Conservation (phyloP, 1,140 invertebrate species). For the Drosophila lowei region DNA sequence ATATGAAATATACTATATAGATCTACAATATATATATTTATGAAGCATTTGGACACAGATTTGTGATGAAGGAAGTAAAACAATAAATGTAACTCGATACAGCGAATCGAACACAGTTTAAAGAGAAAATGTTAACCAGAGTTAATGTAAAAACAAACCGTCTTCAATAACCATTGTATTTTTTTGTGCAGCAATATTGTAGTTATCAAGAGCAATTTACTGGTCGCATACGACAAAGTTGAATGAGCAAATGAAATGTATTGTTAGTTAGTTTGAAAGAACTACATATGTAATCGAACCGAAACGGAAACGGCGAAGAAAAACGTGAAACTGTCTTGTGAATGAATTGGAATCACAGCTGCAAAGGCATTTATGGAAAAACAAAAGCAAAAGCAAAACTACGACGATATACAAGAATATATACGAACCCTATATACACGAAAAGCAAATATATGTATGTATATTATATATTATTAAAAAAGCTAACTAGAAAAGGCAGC, state of each 20-base stretch:
- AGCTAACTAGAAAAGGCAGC: conserved; percentile 66
- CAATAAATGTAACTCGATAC: conserved; percentile 79
- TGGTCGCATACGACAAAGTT: conserved; percentile 57
- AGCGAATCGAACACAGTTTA: conserved; percentile 69
- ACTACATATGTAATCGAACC: conserved; percentile 44
- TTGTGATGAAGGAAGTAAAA: conserved; percentile 59
- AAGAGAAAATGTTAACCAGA: conserved; percentile 45
- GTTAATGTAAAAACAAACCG: conserved; percentile 59
- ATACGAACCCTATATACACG: conserved; percentile 38
- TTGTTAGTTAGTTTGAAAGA: conserved; percentile 65
- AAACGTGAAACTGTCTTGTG: conserved; percentile 43
- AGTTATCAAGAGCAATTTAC: conserved; percentile 38
- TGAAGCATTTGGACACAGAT: conserved; percentile 45
- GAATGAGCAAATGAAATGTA: conserved; percentile 47
- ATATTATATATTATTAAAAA: conserved; percentile 51
- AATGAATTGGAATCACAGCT: conserved; percentile 63
- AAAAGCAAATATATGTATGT: conserved; percentile 25
- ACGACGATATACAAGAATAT: conserved; percentile 44
- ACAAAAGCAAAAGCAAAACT: conserved; percentile 37
- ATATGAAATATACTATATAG: conserved; percentile 36
- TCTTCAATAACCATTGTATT: conserved; percentile 59
- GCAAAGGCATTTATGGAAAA: conserved; percentile 71
- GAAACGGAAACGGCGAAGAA: conserved; percentile 19
- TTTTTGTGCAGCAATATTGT: conserved; percentile 22
- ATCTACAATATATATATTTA: conserved; percentile 56